These are phyloP conservation scores for Dasyornis broadbenti DNA, from an alignment of 2,113 vertebrate genomes.

Conservation along the genomic window DNA sequence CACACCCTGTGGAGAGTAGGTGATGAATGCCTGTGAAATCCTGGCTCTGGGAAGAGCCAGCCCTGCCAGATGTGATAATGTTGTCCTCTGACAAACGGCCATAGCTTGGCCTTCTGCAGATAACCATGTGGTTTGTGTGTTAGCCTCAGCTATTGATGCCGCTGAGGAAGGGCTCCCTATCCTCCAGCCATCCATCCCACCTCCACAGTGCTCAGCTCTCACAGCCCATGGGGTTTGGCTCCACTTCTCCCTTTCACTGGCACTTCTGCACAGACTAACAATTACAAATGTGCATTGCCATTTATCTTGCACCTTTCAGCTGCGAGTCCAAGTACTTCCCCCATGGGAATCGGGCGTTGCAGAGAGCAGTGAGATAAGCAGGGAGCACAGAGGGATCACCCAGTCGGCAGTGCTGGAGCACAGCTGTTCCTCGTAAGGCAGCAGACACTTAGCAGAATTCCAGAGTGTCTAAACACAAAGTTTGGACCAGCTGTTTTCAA, in stretches of 20 bases:
- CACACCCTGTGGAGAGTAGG: background rate
- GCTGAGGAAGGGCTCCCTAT: background rate
- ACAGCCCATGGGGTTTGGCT: background rate
- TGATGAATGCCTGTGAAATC: constrained; percentile 44
- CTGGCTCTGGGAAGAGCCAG: background rate
- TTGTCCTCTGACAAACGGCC: constrained; percentile 25
- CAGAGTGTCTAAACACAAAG: background rate
- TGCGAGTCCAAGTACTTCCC: background rate
- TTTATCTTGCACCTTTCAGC: background rate
- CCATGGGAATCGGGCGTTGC: background rate
- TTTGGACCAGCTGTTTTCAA: background rate
- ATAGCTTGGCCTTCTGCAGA: background rate
- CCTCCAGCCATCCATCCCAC: background rate
- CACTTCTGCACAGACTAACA: background rate
- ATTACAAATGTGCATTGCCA: background rate
- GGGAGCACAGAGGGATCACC: background rate
- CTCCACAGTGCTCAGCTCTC: background rate
- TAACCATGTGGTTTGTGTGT: background rate
- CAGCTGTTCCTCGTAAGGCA: background rate
- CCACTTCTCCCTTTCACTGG: background rate
- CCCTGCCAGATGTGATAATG: constrained; percentile 8
- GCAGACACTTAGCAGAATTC: constrained; percentile 25
- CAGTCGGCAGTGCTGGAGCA: fast-evolving
- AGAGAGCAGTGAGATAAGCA: background rate
- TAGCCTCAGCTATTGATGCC: background rate